Conservation (phyloP, 2,888 invertebrate species). For the Bedellia somnulentella region DNA sequence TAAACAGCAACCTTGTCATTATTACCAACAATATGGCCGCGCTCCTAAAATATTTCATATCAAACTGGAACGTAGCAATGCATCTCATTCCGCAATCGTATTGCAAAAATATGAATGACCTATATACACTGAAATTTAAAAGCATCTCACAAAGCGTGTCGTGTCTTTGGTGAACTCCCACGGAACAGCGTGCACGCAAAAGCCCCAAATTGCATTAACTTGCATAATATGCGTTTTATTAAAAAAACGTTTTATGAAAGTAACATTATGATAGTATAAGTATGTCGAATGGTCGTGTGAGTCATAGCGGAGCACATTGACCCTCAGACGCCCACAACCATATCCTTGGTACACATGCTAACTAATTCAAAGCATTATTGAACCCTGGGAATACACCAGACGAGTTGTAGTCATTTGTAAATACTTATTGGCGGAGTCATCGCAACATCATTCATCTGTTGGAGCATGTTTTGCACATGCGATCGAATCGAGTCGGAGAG, state of each 20-base stretch:
- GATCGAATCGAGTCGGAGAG: constrained; percentile 8
- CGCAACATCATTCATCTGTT: constrained; percentile 47
- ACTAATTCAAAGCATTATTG: constrained; percentile 7
- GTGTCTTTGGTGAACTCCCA: constrained; percentile 5
- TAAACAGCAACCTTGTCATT: too few relatives aligned
- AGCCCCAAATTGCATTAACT: constrained; percentile 49
- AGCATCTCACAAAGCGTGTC: constrained; percentile 1
- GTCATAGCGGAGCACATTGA: constrained; percentile 36
- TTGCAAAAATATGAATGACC: too few relatives aligned
- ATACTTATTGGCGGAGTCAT: constrained; percentile 13
- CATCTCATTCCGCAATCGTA: too few relatives aligned
- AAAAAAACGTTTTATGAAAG: constrained; percentile 54
- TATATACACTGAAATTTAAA: constrained; percentile 4
- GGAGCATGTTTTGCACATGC: constrained; percentile 40
- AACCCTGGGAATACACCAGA: constrained; percentile 5
- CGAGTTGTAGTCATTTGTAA: constrained; percentile 1
- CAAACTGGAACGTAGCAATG: too few relatives aligned
- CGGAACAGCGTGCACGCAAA: constrained; percentile 5
- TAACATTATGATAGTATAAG: constrained; percentile 50
- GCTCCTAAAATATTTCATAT: too few relatives aligned
- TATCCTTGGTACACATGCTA: constrained; percentile 7
- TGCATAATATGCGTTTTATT: constrained; percentile 58
- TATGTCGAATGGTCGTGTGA: constrained; percentile 46
- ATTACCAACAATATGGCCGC: too few relatives aligned
- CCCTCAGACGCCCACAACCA: constrained; percentile 26